Evolutionary conservation across 2,797 vertebrate species (phyloP), one percentile per base, ranked within the genome.

Genomic region (Onychomys arenicola): DNA sequence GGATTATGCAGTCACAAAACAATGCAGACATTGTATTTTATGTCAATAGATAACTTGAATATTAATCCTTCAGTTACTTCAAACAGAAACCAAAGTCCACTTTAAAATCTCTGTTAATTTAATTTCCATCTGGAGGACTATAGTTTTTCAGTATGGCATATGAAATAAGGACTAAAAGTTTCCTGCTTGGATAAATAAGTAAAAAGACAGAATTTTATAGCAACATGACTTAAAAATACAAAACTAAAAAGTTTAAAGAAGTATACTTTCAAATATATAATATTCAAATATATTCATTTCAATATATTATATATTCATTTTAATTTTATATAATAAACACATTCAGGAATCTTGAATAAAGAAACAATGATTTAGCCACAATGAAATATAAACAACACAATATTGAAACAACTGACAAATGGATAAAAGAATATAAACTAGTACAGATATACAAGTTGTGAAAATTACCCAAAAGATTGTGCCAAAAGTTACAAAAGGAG

Each of bases 361-460:
- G 6, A 11, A 59, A 94, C 4, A 82, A 89, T 89, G n/a, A 63
- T 52, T 5, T 34, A 6, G 10, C n/a, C 82, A 84, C 43, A 91
- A 94, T 80, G 49, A 90, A 93, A 97, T 61, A 6, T 67, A 93
- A 80, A 95, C 23, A 82, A 57, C 25, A 86, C 32, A 65, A 3
- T 75, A 78, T 61, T 37, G n/a, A 87, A 21, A 75, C 8, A 1
- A 89, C 83, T 85, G 69, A 82, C 1, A 75, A 32, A 67, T 3
- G 55, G 49, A 96, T 13, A 92, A 81, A n/a, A 59, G 9, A 87
- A 89, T 67, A 49, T 89, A 73, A 89, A 75, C 75, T 82, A 77
- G 71, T 17, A 69, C 32, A 65, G 73, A 61, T 43, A 87, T 55
- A 34, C 83, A 63, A 81, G 73, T 55, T 59, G 34, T 87, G 25